These are phyloP conservation scores for Papio anubis DNA, from an alignment of 2,113 vertebrate genomes.

Conservation along the genomic window DNA sequence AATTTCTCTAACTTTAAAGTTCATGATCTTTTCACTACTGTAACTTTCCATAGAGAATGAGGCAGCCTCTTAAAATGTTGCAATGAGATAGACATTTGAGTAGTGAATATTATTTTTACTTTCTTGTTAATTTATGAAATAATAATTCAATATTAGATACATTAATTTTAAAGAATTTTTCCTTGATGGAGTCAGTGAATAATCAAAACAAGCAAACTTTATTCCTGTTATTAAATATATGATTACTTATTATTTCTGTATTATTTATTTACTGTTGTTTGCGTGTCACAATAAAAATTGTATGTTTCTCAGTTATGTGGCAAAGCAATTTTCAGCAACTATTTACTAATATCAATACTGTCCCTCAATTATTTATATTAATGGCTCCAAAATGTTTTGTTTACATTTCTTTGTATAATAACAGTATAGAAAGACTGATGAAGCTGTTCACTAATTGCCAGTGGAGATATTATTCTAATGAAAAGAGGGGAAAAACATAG, in stretches of 20 bases:
- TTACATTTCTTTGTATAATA: background rate
- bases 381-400: background rate
- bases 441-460: background rate
- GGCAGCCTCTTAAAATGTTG: background rate
- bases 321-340: background rate
- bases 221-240: background rate
- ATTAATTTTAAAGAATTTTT: background rate
- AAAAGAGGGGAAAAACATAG: background rate
- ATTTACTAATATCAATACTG: background rate
- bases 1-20: background rate
- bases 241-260: background rate
- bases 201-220: background rate
- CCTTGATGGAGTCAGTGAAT: background rate
- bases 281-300: background rate
- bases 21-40: background rate
- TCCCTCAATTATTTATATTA: background rate
- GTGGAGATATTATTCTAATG: background rate
- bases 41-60: background rate
- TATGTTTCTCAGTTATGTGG: too few species aligned
- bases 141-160: background rate
- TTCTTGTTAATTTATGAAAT: background rate
- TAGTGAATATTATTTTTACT: background rate
- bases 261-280: background rate
- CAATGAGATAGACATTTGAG: background rate
- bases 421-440: background rate